phyloP scores from a whole-genome alignment of 2,888 invertebrate genomes.

The Holacanthella duospinosa region DNA sequence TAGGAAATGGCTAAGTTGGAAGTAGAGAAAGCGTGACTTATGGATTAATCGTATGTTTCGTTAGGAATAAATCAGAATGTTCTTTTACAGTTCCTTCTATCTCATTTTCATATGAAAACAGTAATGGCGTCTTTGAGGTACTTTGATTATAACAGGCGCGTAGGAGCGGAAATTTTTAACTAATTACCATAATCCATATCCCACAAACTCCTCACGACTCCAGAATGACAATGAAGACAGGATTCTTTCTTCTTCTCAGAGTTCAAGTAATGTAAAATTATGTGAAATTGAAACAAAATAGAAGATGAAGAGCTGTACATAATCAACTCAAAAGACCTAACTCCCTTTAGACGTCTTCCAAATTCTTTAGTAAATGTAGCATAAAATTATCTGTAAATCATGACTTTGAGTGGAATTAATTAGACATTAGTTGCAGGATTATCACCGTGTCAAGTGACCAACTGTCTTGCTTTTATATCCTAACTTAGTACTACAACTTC shows the following conservation, averaged over 20 bases:
- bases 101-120: not conserved
- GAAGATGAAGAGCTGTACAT: too few species aligned
- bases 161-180: too few species aligned
- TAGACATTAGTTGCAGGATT: constrained; percentile 38
- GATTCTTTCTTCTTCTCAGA: too few species aligned
- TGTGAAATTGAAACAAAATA: too few species aligned
- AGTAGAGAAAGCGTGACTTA: constrained; percentile 1
- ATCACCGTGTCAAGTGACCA: constrained; percentile 15
- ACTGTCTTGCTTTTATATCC: not conserved
- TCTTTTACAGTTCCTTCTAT: not conserved
- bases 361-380: not conserved
- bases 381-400: constrained; percentile 27
- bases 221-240: too few species aligned
- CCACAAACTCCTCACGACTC: too few species aligned
- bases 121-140: constrained; percentile 1
- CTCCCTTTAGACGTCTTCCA: too few species aligned
- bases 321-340: too few species aligned
- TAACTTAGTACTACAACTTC: not conserved
- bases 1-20: not conserved
- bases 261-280: too few species aligned
- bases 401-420: constrained; percentile 37
- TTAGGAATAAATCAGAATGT: not conserved
- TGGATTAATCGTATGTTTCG: not conserved
- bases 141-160: too few species aligned
- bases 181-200: too few species aligned